phyloP scores from a whole-genome alignment of 2,888 invertebrate genomes.

The Drosophila subquinaria region DNA sequence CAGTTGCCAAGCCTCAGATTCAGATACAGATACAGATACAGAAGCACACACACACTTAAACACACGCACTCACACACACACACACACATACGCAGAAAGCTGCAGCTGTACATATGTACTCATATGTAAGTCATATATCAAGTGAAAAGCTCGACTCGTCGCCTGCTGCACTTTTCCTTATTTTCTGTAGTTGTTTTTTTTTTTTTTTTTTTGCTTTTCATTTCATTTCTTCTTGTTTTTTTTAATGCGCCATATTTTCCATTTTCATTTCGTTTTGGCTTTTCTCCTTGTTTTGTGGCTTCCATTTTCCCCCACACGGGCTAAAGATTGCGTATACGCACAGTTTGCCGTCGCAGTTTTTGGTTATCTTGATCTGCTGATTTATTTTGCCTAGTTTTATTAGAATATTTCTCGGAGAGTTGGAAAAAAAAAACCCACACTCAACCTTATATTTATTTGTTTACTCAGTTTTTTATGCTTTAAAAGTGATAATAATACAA shows the following conservation, averaged over 20 bases:
- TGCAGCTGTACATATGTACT: slow-evolving; percentile 7
- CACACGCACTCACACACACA: too few relatives aligned
- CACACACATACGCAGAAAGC: not conserved
- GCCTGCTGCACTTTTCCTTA: slow-evolving; percentile 7
- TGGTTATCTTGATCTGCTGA: too few relatives aligned
- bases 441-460: too few relatives aligned
- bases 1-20: slow-evolving; percentile 40
- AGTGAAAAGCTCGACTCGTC: slow-evolving; percentile 23
- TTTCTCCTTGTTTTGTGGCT: not conserved
- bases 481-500: too few relatives aligned
- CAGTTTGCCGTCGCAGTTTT: not conserved
- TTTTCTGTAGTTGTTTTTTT: not conserved
- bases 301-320: not conserved
- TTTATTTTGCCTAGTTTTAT: too few relatives aligned
- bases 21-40: slow-evolving; percentile 32
- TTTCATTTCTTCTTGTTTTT: not conserved
- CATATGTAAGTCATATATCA: slow-evolving; percentile 41
- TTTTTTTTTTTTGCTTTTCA: not conserved
- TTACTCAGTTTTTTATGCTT: too few relatives aligned
- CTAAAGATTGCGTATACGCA: slow-evolving; percentile 22
- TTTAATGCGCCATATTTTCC: slow-evolving; percentile 25
- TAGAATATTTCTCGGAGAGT: too few relatives aligned
- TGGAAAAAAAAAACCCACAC: too few relatives aligned
- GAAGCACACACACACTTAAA: too few relatives aligned
- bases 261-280: slow-evolving; percentile 18